Base-by-base conservation (phyloP, 2,888 invertebrate species). In the Phyllotreta cruciferae region DNA sequence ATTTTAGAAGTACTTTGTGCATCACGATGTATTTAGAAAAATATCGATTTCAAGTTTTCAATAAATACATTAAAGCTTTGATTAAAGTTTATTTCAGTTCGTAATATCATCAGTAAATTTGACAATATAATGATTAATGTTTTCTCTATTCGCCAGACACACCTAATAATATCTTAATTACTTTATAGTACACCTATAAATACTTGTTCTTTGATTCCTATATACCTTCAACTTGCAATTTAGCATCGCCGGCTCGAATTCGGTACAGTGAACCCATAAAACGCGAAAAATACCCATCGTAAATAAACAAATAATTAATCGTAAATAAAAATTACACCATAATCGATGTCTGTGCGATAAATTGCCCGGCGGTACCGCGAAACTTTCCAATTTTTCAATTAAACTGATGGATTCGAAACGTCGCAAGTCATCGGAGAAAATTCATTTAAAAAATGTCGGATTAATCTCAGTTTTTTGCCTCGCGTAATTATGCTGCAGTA, bases 351-450 rank as follows among this genome's bases (percentile, higher is more conserved):
- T 10, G 34, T 47, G 37, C 35, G 10, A 57, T 39, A 57, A 41
- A 57, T 47, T 49, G 44, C 44, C 24, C 14, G 44, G 42, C 8
- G 42, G 50, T 8, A 58, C 50, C 52, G 42, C 10, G 49, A 42
- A 53, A 50, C 60, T 63, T 63, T 63, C 60, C 50, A 50, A 60
- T 56, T 63, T 55, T 50, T 60, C 56, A 55, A 61, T 61, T 42
- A 61, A 63, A 60, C 42, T 50, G 49, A 60, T 60, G 47, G 14
- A 44, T 50, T 41, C 36, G 56, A 45, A 57, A 58, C 50, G 63
- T 55, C 39, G 54, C 60, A 53, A 49, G 34, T 24, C 11, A 47
- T 7, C 9, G 47, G 36, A 45, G 37, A 35, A 60, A 63, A 55
- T 58, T 37, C 38, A 36, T 37, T 9, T 52, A 52, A 52, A 56